Evolutionary conservation across 2,888 invertebrate species (phyloP).

Genomic region (Alsophila aescularia): DNA sequence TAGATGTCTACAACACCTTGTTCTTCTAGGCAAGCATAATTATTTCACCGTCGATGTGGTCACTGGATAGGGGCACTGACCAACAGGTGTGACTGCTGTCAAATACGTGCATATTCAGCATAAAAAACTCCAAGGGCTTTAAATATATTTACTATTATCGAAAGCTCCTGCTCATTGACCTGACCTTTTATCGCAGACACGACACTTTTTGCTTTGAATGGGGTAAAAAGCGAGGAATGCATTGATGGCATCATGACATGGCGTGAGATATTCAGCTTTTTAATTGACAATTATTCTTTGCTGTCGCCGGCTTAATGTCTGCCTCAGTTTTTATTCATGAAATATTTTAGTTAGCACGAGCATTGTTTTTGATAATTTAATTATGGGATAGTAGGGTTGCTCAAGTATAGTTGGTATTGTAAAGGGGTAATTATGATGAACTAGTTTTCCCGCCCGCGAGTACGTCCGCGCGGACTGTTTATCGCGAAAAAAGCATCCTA

Average conservation of each 20-base stretch:
- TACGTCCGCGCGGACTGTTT: too few species aligned
- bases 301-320: neutral
- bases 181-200: slow-evolving; percentile 13
- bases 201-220: slow-evolving; percentile 15
- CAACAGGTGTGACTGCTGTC: too few species aligned
- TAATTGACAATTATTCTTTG: slow-evolving; percentile 15
- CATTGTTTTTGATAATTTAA: slow-evolving; percentile 10
- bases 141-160: too few species aligned
- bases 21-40: too few species aligned
- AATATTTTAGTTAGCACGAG: neutral
- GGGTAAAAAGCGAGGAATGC: slow-evolving; percentile 6
- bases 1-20: too few species aligned
- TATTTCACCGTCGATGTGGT: too few species aligned
- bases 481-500: neutral
- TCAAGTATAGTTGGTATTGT: neutral
- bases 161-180: neutral
- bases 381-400: neutral
- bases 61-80: too few species aligned
- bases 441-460: too few species aligned
- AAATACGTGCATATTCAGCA: too few species aligned
- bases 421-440: neutral
- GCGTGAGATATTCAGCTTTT: slow-evolving; percentile 11
- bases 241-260: slow-evolving; percentile 8
- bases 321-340: neutral
- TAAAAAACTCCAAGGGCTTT: too few species aligned